A percentile compares a stretch with the other conserved stretches of the same genome.
Conservation (phyloP, 2,113 vertebrate genomes). For the Nettapus auritus region DNA sequence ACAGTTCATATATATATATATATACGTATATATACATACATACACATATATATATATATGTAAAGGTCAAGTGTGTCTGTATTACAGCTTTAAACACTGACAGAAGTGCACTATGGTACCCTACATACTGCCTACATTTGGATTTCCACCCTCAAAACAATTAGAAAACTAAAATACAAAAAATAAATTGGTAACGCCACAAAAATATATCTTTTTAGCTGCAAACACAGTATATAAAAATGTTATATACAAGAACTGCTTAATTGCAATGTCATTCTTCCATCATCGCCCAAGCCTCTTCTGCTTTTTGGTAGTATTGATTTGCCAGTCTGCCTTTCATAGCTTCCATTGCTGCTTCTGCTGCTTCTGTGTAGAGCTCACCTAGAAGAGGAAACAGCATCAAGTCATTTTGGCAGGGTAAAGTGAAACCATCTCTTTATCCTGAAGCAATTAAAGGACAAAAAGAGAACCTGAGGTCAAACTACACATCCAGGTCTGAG, state of each 20-base stretch:
- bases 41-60: background rate
- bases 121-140: background rate
- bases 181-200: constrained; percentile 35
- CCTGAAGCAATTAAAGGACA: background rate
- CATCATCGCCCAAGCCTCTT: constrained; percentile 93
- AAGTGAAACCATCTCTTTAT: background rate
- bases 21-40: background rate
- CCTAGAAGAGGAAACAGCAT: constrained; percentile 75
- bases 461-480: background rate
- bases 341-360: constrained; percentile 92
- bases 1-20: background rate
- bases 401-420: background rate
- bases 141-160: constrained; percentile 13
- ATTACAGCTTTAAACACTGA: background rate
- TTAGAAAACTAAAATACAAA: constrained; percentile 25
- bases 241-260: constrained; percentile 13
- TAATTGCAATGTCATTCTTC: constrained; percentile 77
- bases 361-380: constrained; percentile 93
- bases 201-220: constrained; percentile 51
- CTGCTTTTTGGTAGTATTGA: constrained; percentile 94
- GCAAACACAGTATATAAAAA: constrained; percentile 22
- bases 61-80: background rate
- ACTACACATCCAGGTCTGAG: background rate
- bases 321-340: constrained; percentile 96
- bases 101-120: background rate